A percentile compares a stretch with the other conserved stretches of the same genome.
Conservation (phyloP, 1,140 invertebrate genomes). For the Drosophila cardini region DNA sequence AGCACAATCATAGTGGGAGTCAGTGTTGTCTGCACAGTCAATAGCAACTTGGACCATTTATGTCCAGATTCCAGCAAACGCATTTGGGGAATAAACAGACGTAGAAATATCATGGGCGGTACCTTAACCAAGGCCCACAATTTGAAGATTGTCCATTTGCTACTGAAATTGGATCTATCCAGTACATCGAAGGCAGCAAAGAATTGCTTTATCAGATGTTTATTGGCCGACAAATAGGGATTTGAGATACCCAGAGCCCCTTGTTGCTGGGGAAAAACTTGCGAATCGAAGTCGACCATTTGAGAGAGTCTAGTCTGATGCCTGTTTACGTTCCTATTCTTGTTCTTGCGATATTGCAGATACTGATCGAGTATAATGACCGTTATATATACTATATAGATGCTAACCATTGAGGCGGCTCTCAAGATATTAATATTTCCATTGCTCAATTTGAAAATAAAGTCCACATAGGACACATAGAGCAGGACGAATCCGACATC, state of each 20-base stretch:
- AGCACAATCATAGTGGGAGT: not conserved
- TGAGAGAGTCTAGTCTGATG: not conserved
- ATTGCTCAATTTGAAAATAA: constrained; percentile 2
- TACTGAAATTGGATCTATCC: constrained; percentile 7
- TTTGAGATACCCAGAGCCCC: not conserved
- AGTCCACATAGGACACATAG: constrained; percentile 35
- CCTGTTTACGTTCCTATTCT: not conserved
- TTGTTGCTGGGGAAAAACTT: not conserved
- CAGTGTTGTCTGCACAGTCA: constrained; percentile 21
- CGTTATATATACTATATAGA: constrained; percentile 23
- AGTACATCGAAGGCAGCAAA: constrained; percentile 12
- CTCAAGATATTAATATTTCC: not conserved
- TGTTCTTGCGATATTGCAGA: constrained; percentile 13
- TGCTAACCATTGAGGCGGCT: constrained; percentile 3
- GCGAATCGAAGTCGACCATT: not conserved
- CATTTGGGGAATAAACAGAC: constrained; percentile 29
- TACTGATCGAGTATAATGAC: constrained; percentile 34
- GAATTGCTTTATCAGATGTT: constrained; percentile 16
- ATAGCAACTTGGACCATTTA: constrained; percentile 36
- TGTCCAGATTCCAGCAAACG: not conserved
- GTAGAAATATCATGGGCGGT: not conserved
- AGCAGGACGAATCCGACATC: constrained; percentile 34
- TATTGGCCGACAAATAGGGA: constrained; percentile 8
- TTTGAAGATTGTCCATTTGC: constrained; percentile 24
- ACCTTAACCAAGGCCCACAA: constrained; percentile 38